phyloP scores from a whole-genome alignment of 2,113 vertebrate genomes.

The Archilochus colubris region DNA sequence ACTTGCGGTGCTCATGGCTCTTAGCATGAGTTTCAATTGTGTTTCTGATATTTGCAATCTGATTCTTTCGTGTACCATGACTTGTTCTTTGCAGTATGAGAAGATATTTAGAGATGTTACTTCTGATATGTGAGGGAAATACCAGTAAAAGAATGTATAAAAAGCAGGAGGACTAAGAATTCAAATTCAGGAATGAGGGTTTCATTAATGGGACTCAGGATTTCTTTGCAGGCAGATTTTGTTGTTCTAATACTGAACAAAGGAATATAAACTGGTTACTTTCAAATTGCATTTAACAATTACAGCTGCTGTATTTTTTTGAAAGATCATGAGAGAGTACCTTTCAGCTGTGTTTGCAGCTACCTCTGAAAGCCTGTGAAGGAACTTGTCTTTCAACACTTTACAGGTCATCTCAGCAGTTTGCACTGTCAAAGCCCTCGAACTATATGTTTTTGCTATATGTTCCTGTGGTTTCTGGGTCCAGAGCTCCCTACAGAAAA shows the following conservation, averaged over 20 bases:
- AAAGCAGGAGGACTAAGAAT: neutral
- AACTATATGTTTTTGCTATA: neutral
- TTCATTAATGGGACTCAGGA: neutral
- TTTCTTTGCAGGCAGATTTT: neutral
- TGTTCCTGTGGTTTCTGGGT: neutral
- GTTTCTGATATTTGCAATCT: neutral
- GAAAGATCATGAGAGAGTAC: neutral
- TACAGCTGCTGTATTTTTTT: neutral
- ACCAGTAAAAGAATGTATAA: neutral
- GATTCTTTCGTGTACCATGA: neutral
- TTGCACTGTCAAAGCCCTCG: neutral
- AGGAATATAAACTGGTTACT: neutral
- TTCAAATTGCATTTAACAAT: neutral
- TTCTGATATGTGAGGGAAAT: accelerated
- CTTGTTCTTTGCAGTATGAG: neutral
- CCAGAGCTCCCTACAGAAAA: neutral
- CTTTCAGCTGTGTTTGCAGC: neutral
- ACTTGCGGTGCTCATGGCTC: neutral
- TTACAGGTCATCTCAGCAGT: neutral
- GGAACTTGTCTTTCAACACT: neutral
- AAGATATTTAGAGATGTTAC: neutral
- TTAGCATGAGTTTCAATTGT: neutral
- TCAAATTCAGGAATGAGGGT: neutral
- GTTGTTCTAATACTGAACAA: neutral
- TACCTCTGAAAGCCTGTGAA: neutral